Base-by-base conservation (phyloP, 2,113 vertebrate genomes). In the Percopsis transmontana region DNA sequence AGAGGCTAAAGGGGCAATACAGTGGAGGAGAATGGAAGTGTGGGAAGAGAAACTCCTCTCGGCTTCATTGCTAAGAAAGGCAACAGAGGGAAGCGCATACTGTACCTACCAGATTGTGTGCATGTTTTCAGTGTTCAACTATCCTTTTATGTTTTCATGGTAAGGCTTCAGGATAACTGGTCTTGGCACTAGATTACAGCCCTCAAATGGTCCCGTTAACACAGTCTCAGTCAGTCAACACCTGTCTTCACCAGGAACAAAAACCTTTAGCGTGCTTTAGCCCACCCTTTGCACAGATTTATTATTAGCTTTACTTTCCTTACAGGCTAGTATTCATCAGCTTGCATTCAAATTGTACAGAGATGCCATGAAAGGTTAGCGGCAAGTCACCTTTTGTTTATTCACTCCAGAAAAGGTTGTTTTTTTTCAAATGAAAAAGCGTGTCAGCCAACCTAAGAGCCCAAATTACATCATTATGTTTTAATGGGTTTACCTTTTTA, bases 1-100 rank as follows among this genome's bases (percentile, higher is more conserved):
- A 60, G 54, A 47, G 66, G 59, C 52, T 45, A 42, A 67, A 66
- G 62, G 40, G 13, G 52, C 21, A 7, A 41, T 12, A 27, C 10
- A 51, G 61, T 15, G 27, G 4, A 16, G 19, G 12, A 23, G 16
- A 19, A 9, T 38, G 11, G 41, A 10, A 42, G 6, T 19, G 57
- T 38, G 13, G 10, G 20, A 38, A 16, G 50, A 21, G 12, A 44
- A 7, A 24, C 15, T 19, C 27, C 27, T 33, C 27, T 7, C 27
- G 5, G 27, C 5, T 15, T 2, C 7, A 27, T 14, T 2, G 15
- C 13, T 10, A 23, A 4, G 38, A 60, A 16, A 50, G 11, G 15
- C 12, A 45, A 10, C 3, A 13, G 3, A 45, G 11, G 42, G 42
- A 13, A 45, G 42, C 42, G 15, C 12, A 45, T 33, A 7, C 27